Percentiles rank a stretch among this genome's conserved stretches.
These are phyloP conservation scores for Acridotheres tristis DNA, from an alignment of 2,797 vertebrate species.

Conservation along the genomic window DNA sequence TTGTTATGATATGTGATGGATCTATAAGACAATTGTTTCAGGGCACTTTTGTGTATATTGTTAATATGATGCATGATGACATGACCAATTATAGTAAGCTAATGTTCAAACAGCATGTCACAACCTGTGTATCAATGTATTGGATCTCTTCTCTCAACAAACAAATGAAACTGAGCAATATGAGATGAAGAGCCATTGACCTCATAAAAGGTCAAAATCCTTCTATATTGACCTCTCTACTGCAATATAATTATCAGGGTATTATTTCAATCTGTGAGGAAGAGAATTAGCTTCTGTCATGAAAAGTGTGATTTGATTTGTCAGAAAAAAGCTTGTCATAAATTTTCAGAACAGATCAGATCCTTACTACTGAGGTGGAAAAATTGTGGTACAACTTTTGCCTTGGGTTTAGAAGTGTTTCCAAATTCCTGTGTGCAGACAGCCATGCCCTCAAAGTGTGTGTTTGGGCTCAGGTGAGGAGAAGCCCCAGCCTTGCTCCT, in stretches of 20 bases:
- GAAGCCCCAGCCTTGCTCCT: background rate
- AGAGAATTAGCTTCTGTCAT: background rate
- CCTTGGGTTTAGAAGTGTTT: background rate
- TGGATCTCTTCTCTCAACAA: constrained; percentile 84
- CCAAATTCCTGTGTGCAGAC: background rate
- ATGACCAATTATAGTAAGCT: constrained; percentile 90
- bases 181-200: constrained; percentile 79
- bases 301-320: constrained; percentile 25
- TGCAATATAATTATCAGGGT: background rate
- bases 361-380: background rate
- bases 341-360: background rate
- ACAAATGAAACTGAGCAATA: constrained; percentile 85
- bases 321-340: background rate
- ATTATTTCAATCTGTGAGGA: background rate
- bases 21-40: constrained; percentile 89
- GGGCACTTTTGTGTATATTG: constrained; percentile 89
- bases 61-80: constrained; percentile 93
- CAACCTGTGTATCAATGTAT: constrained; percentile 93
- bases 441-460: background rate
- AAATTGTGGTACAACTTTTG: background rate
- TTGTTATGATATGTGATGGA: constrained; percentile 86
- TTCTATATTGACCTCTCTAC: constrained; percentile 13
- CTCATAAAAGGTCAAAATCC: constrained; percentile 77
- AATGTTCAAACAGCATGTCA: constrained; percentile 94
- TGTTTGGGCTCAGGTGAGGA: background rate